Percentiles rank a stretch among this genome's conserved stretches.
Conservation (phyloP, 2,797 vertebrate genomes). For the Dendrocincla tyrannina region DNA sequence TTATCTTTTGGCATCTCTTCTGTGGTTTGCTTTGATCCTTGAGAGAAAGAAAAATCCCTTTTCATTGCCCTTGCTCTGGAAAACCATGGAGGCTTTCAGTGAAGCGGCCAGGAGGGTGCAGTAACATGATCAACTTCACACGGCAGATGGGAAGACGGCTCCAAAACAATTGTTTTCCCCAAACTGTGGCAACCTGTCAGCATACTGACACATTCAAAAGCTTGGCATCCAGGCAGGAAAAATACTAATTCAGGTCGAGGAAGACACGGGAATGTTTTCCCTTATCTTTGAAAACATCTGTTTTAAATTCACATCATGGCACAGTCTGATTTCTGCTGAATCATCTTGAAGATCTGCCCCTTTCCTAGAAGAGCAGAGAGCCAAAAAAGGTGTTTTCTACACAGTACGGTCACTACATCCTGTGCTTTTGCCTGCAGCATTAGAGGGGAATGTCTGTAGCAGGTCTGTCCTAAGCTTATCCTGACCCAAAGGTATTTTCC, state of each 20-base stretch:
- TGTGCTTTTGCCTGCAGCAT: background rate
- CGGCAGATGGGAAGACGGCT: background rate
- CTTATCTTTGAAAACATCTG: background rate
- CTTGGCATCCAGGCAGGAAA: background rate
- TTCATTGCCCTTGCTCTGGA: background rate
- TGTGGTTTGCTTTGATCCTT: background rate
- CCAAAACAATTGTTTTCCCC: background rate
- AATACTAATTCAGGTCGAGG: background rate
- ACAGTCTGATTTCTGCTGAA: background rate
- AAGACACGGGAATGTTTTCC: background rate
- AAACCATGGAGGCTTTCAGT: background rate
- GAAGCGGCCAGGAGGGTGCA: background rate
- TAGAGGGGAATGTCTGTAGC: background rate
- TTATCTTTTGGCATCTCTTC: slow-evolving; percentile 16
- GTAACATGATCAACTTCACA: background rate
- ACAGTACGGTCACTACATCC: no score
- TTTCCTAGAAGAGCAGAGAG: background rate
- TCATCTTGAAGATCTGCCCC: background rate
- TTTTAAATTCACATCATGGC: background rate
- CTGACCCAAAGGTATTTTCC: background rate
- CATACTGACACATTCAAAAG: background rate
- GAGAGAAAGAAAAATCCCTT: background rate
- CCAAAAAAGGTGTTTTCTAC: background rate
- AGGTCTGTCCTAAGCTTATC: background rate
- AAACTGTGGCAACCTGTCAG: background rate